Conservation (phyloP, 2,888 invertebrate species). For the Nyleta sp. region DNA sequence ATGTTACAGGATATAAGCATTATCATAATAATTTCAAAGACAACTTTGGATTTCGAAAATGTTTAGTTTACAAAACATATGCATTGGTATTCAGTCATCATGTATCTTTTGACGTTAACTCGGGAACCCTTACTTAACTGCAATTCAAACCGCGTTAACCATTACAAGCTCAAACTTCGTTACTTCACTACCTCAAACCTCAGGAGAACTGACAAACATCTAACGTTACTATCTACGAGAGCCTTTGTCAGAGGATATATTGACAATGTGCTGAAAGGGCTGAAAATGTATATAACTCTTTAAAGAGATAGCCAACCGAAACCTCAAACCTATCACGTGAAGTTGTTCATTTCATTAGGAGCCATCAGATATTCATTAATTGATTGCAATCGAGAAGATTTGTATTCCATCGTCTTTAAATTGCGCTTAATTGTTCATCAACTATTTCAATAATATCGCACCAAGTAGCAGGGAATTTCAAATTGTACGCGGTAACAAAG, state of each 20-base stretch:
- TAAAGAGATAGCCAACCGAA: slow-evolving; percentile 11
- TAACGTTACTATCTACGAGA: slow-evolving; percentile 34
- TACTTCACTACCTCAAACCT: slow-evolving; percentile 49
- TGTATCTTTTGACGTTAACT: slow-evolving; percentile 44
- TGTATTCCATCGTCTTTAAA: too few species aligned
- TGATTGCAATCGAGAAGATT: too few species aligned
- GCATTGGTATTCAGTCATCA: slow-evolving; percentile 29
- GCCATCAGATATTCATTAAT: too few species aligned
- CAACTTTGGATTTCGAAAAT: slow-evolving; percentile 12
- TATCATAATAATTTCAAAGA: slow-evolving; percentile 1
- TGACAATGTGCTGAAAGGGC: slow-evolving; percentile 14
- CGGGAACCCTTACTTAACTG: slow-evolving; percentile 49
- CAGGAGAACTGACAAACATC: slow-evolving; percentile 57
- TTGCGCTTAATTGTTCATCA: not conserved
- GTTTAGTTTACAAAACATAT: slow-evolving; percentile 15
- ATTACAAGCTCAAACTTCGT: slow-evolving; percentile 42
- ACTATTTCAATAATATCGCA: not conserved
- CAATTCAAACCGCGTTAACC: slow-evolving; percentile 52
- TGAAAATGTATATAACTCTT: slow-evolving; percentile 14
- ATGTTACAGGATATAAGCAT: too few species aligned
- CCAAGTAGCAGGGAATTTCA: not conserved
- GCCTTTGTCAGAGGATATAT: slow-evolving; percentile 44
- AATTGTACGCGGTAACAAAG: not conserved
- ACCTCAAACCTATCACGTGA: not conserved
- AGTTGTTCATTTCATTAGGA: too few species aligned